Base-by-base conservation (phyloP, 2,888 invertebrate species). In the Eupithecia abbreviata region DNA sequence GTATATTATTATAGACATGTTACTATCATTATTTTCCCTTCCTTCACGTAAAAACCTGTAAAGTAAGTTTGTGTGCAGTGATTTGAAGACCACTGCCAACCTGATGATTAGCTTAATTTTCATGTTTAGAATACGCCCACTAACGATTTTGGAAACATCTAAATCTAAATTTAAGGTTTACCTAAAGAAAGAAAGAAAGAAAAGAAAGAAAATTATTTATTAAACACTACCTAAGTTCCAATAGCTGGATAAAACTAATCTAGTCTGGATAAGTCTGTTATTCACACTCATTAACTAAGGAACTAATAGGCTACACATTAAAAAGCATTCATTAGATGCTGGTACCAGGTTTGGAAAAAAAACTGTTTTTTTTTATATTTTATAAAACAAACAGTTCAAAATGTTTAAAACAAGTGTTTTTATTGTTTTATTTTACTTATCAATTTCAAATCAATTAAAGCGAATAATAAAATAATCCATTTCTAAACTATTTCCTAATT, bases 1-100 rank as follows among this genome's bases (percentile, higher is more conserved):
- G n/a, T 62, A 30, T 30, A 62, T 30, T 18, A 79, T 77, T 80
- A 76, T 71, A 80, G 71, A 79, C 72, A 67, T 73, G 66, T 49
- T 76, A 73, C 10, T 10, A 45, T 45, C 18, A 30, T 58, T 67
- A 55, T 55, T 67, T 13, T 7, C n/a, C 15, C 10, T 18, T n/a
- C 47, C 62, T 30, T 62, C 62, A 30, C 62, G 12, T 30, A 10
- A 58, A 55, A 62, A 30, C 62, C 62, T 62, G 30, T 30, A 58
- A 3, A 10, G n/a, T 18, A 62, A 9, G 4, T 62, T 12, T 30
- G 18, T 30, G 30, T 30, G 10, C 55, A 30, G 7, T 30, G 10
- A 30, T 62, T 62, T 62, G 30, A 4, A 30, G 30, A 30, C 30
- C 30, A 62, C 12, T 62, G 58, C 58, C 58, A 62, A 62, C 18